Evolutionary conservation across 2,888 invertebrate species (phyloP), one percentile per base, ranked within the genome.

Genomic region (Nesidiocoris tenuis): DNA sequence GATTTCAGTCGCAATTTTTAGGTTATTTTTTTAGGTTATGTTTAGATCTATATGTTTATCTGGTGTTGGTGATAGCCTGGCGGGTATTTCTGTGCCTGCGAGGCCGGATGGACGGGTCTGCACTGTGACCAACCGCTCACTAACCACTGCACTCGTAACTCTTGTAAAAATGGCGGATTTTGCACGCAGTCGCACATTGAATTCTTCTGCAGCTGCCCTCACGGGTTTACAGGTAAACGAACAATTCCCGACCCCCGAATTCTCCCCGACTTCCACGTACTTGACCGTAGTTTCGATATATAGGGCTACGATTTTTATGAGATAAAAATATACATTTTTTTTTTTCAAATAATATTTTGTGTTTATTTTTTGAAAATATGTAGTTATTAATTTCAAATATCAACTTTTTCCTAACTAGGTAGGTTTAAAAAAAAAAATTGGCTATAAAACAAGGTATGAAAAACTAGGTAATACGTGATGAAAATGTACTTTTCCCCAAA

Each of bases 161-260:
- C 74, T 61, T 79, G 79, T 64, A 12, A 59, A 54, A 77, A 93
- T 84, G 92, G 91, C 0, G 94, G 89, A 76, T 87, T 87, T n/a
- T 94, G 93, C 84, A 81, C 82, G 64, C 84, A 85, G 66, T 65
- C 74, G 79, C 85, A 84, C 70, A 86, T 85, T 54, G 85, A 86
- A 78, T 88, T 89, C 84, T 89, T 91, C 83, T 93, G 93, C 84
- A 85, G 87, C 67, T 93, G 93, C 82, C 86, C 87, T 18, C 86
- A 89, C 1, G 91, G 90, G 0, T 93, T 88, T 85, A 87, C 86
- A 83, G 91, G 91, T 90, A 84, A 77, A 39, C 61, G 1, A 25
- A 59, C n/a, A 16, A 59, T 18, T 9, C 5, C n/a, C n/a, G n/a
- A n/a, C 59, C 19, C 59, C 19, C 59, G n/a, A n/a, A 17, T 59